These are phyloP conservation scores for Cyphomyrmex costatus DNA, from an alignment of 1,140 invertebrate genomes.

Conservation along the genomic window DNA sequence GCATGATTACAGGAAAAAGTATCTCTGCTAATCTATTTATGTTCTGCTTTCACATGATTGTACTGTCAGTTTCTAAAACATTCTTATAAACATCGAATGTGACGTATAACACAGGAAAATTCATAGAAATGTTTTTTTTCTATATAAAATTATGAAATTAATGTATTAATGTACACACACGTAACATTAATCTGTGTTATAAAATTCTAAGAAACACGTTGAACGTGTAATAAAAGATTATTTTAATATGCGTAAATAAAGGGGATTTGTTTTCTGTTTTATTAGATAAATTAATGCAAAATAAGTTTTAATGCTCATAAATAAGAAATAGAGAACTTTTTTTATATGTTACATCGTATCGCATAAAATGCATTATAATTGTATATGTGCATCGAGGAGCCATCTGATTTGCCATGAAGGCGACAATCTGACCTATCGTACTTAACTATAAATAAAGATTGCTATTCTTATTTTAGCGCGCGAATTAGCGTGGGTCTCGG, in stretches of 20 bases:
- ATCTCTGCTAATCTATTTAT: neutral
- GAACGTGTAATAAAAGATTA: neutral
- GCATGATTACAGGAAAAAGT: neutral
- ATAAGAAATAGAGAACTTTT: neutral
- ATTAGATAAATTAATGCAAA: neutral
- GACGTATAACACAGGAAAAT: neutral
- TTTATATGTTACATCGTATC: neutral
- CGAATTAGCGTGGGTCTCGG: slow-evolving; percentile 80
- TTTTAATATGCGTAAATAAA: neutral
- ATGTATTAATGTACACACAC: neutral
- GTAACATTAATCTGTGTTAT: neutral
- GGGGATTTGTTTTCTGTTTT: neutral
- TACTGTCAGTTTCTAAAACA: neutral
- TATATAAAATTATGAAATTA: neutral
- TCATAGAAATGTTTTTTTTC: neutral
- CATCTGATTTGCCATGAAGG: slow-evolving; percentile 57
- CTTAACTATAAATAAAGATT: slow-evolving; percentile 79
- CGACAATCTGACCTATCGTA: slow-evolving; percentile 76
- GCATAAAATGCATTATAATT: slow-evolving; percentile 3
- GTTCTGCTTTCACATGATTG: neutral
- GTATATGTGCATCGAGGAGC: neutral
- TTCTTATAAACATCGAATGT: neutral
- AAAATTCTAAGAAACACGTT: neutral
- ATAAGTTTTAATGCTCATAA: neutral
- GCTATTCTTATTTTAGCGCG: slow-evolving; percentile 78